Conservation (phyloP, 2,797 vertebrate genomes). For the Mormyrus hasselquistii region DNA sequence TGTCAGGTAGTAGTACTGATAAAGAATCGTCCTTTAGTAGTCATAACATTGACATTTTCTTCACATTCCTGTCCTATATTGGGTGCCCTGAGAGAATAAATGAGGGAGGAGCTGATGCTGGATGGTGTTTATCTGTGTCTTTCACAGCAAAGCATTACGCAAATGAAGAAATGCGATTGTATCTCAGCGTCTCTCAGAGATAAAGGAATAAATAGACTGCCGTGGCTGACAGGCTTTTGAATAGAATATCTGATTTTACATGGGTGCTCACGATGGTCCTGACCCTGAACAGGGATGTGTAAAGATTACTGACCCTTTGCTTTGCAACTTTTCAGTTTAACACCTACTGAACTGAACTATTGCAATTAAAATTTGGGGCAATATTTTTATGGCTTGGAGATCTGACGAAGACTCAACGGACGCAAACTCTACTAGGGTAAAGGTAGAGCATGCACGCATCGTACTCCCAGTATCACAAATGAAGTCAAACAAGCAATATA, state of each 20-base stretch:
- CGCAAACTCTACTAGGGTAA: background rate
- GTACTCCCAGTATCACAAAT: background rate
- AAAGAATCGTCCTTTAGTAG: background rate
- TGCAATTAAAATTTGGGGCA: background rate
- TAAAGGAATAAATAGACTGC: background rate
- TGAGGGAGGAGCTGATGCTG: background rate
- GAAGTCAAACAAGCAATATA: background rate
- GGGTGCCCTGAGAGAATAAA: background rate
- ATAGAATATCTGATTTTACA: background rate
- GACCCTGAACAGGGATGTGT: background rate
- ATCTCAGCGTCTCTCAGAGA: background rate
- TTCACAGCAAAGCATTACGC: background rate
- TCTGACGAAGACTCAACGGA: background rate
- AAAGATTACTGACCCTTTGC: background rate
- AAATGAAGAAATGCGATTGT: background rate
- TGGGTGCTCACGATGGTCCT: background rate
- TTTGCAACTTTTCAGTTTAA: background rate
- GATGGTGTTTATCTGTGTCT: background rate
- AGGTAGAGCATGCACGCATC: background rate
- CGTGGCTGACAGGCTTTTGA: background rate
- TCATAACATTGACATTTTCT: background rate
- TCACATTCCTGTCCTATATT: background rate
- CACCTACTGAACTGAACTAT: background rate
- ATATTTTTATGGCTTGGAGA: background rate
- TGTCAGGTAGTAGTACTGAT: background rate